Conservation (phyloP, 2,888 invertebrate genomes). For the Campoletis raptor region DNA sequence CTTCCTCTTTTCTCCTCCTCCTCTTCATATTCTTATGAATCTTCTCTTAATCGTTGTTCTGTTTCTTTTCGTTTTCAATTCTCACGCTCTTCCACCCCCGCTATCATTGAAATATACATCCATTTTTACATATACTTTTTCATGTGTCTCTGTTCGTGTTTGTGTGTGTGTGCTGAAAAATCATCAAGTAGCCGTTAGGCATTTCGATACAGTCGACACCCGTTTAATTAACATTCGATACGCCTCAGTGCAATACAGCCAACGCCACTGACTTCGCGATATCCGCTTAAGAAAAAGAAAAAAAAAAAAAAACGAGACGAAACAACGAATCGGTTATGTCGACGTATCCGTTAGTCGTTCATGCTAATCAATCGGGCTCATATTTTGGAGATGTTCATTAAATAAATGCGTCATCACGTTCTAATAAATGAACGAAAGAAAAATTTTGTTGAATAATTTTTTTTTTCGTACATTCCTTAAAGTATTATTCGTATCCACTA, state of each 20-base stretch:
- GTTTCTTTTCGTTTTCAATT: conserved; percentile 10
- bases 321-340: conserved; percentile 31
- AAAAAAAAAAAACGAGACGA: conserved; percentile 46
- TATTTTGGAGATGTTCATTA: not conserved
- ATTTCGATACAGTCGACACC: conserved; percentile 84
- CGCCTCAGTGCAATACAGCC: conserved; percentile 72
- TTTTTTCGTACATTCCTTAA: not conserved
- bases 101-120: not conserved
- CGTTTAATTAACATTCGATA: conserved; percentile 84
- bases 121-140: not conserved
- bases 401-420: not conserved
- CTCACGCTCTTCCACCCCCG: conserved; percentile 17
- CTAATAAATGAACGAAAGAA: not conserved
- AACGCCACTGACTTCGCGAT: conserved; percentile 28
- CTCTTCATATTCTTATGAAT: conserved; percentile 34
- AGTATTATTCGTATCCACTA: too few species aligned
- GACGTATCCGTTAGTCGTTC: not conserved
- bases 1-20: conserved; percentile 1
- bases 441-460: not conserved
- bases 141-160: not conserved
- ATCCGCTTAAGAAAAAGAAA: conserved; percentile 31
- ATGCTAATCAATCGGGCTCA: not conserved
- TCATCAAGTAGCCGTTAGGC: conserved; percentile 79
- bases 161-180: not conserved
- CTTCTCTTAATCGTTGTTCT: conserved; percentile 26